A percentile compares a stretch with the other conserved stretches of the same genome.
These are phyloP conservation scores for Alligator mississippiensis DNA, from an alignment of 2,113 vertebrate genomes.

Conservation along the genomic window DNA sequence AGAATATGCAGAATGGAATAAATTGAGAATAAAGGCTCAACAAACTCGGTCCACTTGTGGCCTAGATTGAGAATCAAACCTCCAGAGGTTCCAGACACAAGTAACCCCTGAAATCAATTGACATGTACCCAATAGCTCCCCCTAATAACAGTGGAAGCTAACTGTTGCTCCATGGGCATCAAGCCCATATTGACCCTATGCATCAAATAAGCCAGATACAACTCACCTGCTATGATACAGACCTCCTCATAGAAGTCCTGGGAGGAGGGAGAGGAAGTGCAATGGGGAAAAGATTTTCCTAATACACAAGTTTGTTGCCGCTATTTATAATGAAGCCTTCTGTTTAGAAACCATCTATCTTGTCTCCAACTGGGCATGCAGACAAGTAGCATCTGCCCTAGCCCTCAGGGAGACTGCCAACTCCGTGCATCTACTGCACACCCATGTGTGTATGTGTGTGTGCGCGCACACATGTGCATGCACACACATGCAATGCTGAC, in stretches of 20 bases:
- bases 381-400: constrained; percentile 68
- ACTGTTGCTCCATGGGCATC: no score
- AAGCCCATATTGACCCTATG: no score
- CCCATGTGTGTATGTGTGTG: neutral
- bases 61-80: constrained; percentile 47
- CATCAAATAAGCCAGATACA: no score
- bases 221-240: constrained; percentile 34
- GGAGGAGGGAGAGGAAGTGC: constrained; percentile 41
- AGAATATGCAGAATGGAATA: constrained; percentile 2
- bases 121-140: no score
- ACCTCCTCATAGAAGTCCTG: constrained; percentile 8
- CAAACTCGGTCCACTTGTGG: constrained; percentile 8
- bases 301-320: neutral
- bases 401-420: constrained; percentile 49
- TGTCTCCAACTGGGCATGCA: constrained; percentile 60
- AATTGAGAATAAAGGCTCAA: neutral
- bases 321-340: constrained; percentile 65
- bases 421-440: neutral
- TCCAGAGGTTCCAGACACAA: constrained; percentile 26
- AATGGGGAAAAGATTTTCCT: constrained; percentile 39
- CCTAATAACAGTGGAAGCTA: no score
- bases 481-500: neutral
- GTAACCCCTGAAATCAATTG: no score
- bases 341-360: neutral
- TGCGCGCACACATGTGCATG: neutral